phyloP scores from a whole-genome alignment of 2,888 invertebrate genomes.

The Dolomedes plantarius region DNA sequence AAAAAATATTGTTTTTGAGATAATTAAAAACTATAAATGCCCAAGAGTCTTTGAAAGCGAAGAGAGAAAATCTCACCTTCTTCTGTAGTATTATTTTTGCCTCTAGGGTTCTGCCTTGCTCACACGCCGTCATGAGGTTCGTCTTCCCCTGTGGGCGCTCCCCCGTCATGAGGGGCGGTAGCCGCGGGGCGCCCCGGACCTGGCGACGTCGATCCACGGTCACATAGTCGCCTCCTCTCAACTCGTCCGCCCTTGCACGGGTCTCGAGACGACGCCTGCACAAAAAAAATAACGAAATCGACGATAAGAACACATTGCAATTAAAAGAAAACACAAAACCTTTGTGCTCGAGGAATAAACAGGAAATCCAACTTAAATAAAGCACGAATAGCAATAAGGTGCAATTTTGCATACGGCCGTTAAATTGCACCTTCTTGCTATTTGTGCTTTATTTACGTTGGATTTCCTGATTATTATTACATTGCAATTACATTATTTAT shows the following conservation, averaged over 20 bases:
- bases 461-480: too few relatives aligned
- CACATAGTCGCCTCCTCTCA: background rate
- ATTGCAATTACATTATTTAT: too few relatives aligned
- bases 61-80: conserved; percentile 83
- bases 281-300: background rate
- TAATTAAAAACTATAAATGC: too few relatives aligned
- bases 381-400: too few relatives aligned
- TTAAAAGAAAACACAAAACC: too few relatives aligned
- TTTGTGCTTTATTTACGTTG: too few relatives aligned
- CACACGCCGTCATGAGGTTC: conserved; percentile 92
- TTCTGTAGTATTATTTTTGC: conserved; percentile 86
- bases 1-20: too few relatives aligned
- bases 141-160: conserved; percentile 82
- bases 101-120: conserved; percentile 88
- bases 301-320: background rate
- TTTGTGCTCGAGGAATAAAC: too few relatives aligned
- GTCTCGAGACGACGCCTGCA: background rate
- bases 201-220: conserved; percentile 48
- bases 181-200: conserved; percentile 37
- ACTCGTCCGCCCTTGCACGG: background rate
- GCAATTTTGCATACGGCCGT: too few relatives aligned
- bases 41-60: too few relatives aligned
- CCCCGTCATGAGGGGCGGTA: conserved; percentile 55
- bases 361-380: too few relatives aligned
- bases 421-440: too few relatives aligned